Evolutionary conservation across 2,113 vertebrate species (phyloP), one percentile per base, ranked within the genome.

Genomic region (Nerophis lumbriciformis): DNA sequence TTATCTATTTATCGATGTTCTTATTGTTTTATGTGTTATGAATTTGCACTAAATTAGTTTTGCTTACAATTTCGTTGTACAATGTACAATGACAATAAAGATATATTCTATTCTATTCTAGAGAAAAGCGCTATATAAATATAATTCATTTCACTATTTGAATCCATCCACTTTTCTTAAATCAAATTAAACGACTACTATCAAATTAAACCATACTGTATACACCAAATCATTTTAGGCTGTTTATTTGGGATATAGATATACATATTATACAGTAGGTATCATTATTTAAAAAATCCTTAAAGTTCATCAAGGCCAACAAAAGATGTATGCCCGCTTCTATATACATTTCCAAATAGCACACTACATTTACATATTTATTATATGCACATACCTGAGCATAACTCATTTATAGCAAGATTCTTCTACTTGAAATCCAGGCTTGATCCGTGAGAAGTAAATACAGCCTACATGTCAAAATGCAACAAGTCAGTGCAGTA

Each of bases 311-410:
- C 78, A 75, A 81, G 79, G 83, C 81, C 78, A 75, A 75, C 79
- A 76, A 75, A 82, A 80, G 69, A 85, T 83, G 77, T 85, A 87
- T 75, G 74, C 53, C 81, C 69, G 76, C 73, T 74, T 76, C 73
- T 81, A 78, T 77, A 57, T 88, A 85, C 86, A 89, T 64, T 71
- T 83, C 75, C 78, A 85, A 28, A 82, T 87, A 83, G 82, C 85
- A 89, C 82, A 84, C 67, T 78, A 90, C 86, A 87, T 89, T 88
- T 85, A 87, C 87, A 90, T 86, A 75, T 76, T 87, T 89, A 28
- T 28, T 28, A 87, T 90, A 88, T 90, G 86, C 84, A 90, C 89
- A 89, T 91, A 91, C 91, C 91, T 92, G 91, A 92, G 91, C 88
- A 84, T 76, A 89, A 88, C 79, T 89, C 75, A 89, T 86, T 76